Evolutionary conservation across 2,888 invertebrate genomes (phyloP), one percentile per base, ranked within the genome.

Genomic region (Therioaphis trifolii): DNA sequence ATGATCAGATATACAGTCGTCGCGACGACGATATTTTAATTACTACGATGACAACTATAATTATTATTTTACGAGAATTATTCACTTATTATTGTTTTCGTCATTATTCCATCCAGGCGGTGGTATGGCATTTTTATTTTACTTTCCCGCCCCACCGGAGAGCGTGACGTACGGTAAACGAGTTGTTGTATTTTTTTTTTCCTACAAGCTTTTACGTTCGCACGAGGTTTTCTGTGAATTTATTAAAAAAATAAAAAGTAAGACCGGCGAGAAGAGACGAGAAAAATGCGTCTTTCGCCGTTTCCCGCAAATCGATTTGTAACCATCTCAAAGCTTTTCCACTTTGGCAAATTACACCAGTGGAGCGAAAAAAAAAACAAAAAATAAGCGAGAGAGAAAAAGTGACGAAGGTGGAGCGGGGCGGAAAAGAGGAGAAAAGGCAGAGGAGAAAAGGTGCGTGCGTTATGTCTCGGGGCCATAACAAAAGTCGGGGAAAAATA

Each of bases 311-410:
- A 71, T 79, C 68, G 61, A 71, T 80, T 80, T 72, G 80, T 71
- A 61, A 71, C 69, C 46, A 61, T 61, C 49, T 61, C 82, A 14
- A 52, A 74, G 82, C 82, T 82, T 74, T 74, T 63, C 63, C 82
- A 82, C 72, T 82, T 82, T 82, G 82, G 82, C 82, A 82, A 82
- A 82, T 82, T 82, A 72, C 72, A 74, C 74, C 63, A 61, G n/a
- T 35, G 18, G 52, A 24, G 40, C 11, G 40, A 15, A 29, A 40
- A 68, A n/a, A 63, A 18, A 52, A 18, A 29, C 3, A 52, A 24
- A 27, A 49, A n/a, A 35, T 35, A 35, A 35, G 3, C 35, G 35
- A 35, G 35, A 43, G 15, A 49, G 24, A 43, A 27, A 63, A 46
- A 11, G 46, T 9, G n/a, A 71, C 49, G 21, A n/a, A n/a, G 24